phyloP scores from a whole-genome alignment of 2,888 invertebrate genomes.

The Carterocephalus palaemon region DNA sequence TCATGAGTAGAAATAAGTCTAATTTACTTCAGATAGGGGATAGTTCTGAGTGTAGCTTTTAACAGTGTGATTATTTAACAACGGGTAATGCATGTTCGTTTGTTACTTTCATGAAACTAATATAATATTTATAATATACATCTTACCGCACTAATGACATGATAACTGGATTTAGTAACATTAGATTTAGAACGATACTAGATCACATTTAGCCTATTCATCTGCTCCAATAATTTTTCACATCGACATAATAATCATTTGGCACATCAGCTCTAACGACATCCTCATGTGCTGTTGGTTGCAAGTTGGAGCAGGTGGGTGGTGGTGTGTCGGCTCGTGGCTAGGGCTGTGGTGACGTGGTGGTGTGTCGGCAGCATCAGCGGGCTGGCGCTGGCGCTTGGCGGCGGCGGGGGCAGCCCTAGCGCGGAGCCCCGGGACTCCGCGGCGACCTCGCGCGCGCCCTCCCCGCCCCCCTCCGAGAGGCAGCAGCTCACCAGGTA shows the following conservation, averaged over 20 bases:
- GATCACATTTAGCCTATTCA: constrained; percentile 55
- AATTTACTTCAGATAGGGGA: no score
- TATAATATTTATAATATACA: background rate
- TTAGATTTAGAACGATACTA: constrained; percentile 42
- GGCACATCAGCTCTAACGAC: background rate
- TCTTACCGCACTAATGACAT: constrained; percentile 40
- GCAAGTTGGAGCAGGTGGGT: constrained; percentile 58
- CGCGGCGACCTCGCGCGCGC: constrained; percentile 68
- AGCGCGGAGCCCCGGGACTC: constrained; percentile 54
- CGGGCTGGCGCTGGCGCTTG: constrained; percentile 79
- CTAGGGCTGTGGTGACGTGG: constrained; percentile 76
- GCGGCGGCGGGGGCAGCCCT: constrained; percentile 70
- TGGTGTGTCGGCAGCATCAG: constrained; percentile 78
- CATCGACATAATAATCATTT: constrained; percentile 8
- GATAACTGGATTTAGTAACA: constrained; percentile 39
- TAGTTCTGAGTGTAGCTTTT: no score
- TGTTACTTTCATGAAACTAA: background rate
- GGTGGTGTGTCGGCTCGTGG: constrained; percentile 44
- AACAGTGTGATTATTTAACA: no score
- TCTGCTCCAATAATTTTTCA: constrained; percentile 56
- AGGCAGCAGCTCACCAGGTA: constrained; percentile 75
- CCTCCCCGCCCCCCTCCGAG: constrained; percentile 69
- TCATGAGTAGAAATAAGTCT: no score
- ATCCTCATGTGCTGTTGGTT: constrained; percentile 3
- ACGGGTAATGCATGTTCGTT: background rate